Base-by-base conservation (phyloP, 92 coral and sea anemone genomes). In the Palythoa caribaeorum region DNA sequence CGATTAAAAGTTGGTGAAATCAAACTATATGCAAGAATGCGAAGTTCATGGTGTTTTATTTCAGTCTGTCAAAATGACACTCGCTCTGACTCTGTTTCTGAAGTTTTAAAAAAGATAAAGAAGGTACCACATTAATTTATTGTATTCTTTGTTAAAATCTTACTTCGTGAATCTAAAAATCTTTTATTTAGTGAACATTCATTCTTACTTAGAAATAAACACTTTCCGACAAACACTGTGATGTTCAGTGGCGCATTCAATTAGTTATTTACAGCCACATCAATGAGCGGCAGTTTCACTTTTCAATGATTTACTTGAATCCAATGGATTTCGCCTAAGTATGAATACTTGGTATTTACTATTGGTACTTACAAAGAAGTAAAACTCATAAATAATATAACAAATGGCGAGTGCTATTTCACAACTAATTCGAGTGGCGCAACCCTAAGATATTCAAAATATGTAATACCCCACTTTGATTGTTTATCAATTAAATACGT, bases 401-500 rank as follows among this genome's bases (percentile, higher is more conserved):
- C 17, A 19, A 48, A 17, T 53, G 20, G 60, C 11, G 79, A 48
- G 39, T 50, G 36, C 35, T n/a, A 40, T 76, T 12, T 19, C 1
- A 74, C 51, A 12, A 8, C 21, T 14, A 17, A 74, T 3, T 47
- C 59, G 40, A 74, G 57, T 17, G 79, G 57, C 36, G n/a, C 62
- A 40, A 50, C 2, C 19, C 79, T 50, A n/a, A 76, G 36, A 50
- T 20, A 76, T 48, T 76, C 38, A n/a, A 76, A 38, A 38, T 47
- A 76, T 71, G 79, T 47, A 48, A 21, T 21, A 63, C 70, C 70
- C 28, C 70, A 21, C 50, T 63, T 10, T 63, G 21, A 6, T n/a
- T 63, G 75, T 70, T 70, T 70, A 36, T 70, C 75, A 70, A 20
- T 70, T 70, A 70, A 70, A 70, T 28, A 13, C 50, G 66, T 8